Conservation (phyloP, 2,888 invertebrate genomes). For the Drosophila kambysellisi region DNA sequence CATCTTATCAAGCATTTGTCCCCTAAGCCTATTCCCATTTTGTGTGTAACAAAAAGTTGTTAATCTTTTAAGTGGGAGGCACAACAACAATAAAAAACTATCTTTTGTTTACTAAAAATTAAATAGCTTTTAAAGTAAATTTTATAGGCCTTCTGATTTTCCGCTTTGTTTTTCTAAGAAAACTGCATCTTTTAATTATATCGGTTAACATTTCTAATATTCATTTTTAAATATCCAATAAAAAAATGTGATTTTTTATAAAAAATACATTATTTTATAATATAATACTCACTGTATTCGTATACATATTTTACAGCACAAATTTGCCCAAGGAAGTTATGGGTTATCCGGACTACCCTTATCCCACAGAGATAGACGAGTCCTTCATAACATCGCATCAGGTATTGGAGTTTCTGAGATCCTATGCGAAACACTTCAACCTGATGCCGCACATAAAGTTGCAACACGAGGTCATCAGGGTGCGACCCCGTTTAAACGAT, state of each 20-base stretch:
- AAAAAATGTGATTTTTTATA: not conserved
- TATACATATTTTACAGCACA: slow-evolving; percentile 87
- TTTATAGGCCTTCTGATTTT: no score
- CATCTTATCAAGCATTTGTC: no score
- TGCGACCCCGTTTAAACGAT: slow-evolving; percentile 86
- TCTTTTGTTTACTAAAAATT: not conserved
- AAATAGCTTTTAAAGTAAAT: not conserved
- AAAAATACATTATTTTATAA: not conserved
- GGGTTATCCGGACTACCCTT: slow-evolving; percentile 95
- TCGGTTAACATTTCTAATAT: not conserved
- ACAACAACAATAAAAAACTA: not conserved
- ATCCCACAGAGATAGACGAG: slow-evolving; percentile 87
- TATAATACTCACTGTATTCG: not conserved
- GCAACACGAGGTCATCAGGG: slow-evolving; percentile 87
- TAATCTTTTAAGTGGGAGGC: not conserved
- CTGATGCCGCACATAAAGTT: slow-evolving; percentile 89
- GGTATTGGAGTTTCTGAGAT: slow-evolving; percentile 90
- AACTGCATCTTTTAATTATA: not conserved
- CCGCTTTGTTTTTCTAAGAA: no score
- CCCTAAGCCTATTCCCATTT: no score
- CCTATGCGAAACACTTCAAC: slow-evolving; percentile 90
- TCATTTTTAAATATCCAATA: not conserved
- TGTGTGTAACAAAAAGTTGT: no score
- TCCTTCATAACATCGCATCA: slow-evolving; percentile 92
- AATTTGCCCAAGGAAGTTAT: slow-evolving; percentile 97